These are phyloP conservation scores for Trichopria drosophilae DNA, from an alignment of 2,888 invertebrate genomes.

Conservation along the genomic window DNA sequence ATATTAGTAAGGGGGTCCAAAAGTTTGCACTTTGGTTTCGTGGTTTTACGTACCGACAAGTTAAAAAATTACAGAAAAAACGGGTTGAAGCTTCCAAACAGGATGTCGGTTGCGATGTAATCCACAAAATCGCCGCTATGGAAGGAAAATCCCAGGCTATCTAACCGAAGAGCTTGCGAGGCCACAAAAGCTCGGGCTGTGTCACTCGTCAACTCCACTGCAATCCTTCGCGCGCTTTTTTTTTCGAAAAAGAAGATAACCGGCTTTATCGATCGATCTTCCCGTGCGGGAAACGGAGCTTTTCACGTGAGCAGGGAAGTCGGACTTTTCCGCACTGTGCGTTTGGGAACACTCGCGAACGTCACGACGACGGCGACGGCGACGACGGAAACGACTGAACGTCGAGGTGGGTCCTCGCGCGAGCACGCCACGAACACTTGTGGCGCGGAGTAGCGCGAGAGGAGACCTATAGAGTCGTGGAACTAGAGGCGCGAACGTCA, in stretches of 20 bases:
- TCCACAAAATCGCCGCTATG: too few species aligned
- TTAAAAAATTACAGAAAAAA: too few species aligned
- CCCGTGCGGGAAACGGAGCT: slow-evolving; percentile 1
- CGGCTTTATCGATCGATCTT: too few species aligned
- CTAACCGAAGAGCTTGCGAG: too few species aligned
- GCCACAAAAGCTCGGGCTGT: slow-evolving; percentile 10
- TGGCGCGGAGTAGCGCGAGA: slow-evolving; percentile 43
- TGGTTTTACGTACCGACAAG: too few species aligned
- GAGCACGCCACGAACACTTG: slow-evolving; percentile 52
- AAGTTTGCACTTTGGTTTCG: too few species aligned
- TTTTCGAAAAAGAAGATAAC: too few species aligned
- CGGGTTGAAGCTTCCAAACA: too few species aligned
- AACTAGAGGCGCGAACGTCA: slow-evolving; percentile 31
- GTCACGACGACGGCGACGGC: slow-evolving; percentile 27
- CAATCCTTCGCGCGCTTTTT: slow-evolving; percentile 2
- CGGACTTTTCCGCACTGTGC: slow-evolving; percentile 11
- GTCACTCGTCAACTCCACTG: slow-evolving; percentile 11
- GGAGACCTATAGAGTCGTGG: slow-evolving; percentile 32
- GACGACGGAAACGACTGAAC: too few species aligned
- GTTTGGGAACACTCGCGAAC: slow-evolving; percentile 28
- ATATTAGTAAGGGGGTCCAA: too few species aligned
- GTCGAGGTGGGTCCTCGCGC: slow-evolving; percentile 44
- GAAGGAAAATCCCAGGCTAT: too few species aligned
- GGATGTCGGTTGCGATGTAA: too few species aligned
- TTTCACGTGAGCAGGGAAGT: slow-evolving; percentile 18